A percentile compares a stretch with the other conserved stretches of the same genome.
Evolutionary conservation across 23 tunicate genomes (phyloP).

Genomic region (Trididemnum clinides): DNA sequence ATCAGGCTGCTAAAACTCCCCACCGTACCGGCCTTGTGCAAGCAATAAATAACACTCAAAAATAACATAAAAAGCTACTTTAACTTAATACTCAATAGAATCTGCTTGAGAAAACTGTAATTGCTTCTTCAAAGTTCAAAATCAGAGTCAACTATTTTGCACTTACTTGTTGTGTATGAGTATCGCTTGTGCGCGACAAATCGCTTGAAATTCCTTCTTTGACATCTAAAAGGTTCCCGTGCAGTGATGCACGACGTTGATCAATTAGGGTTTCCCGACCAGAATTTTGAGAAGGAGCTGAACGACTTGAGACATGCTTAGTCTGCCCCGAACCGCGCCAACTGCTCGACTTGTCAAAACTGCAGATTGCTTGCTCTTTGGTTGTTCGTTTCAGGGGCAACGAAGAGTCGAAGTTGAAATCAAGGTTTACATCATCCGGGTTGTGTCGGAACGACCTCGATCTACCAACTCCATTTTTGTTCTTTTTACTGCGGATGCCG

Average conservation of each 20-base stretch:
- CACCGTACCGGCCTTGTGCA: too few relatives aligned
- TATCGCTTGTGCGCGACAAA: too few relatives aligned
- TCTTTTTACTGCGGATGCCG: constrained; percentile 30
- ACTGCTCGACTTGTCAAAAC: background rate
- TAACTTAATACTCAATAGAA: too few relatives aligned
- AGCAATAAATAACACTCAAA: too few relatives aligned
- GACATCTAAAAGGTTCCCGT: background rate
- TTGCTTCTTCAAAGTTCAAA: too few relatives aligned
- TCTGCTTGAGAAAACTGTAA: too few relatives aligned
- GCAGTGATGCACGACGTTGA: constrained; percentile 15
- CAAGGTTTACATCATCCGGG: background rate
- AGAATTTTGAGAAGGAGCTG: constrained; percentile 20
- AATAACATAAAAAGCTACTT: too few relatives aligned
- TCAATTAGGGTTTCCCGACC: background rate
- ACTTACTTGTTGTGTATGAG: too few relatives aligned
- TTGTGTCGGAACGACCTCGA: constrained; percentile 45
- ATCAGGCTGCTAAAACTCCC: too few relatives aligned
- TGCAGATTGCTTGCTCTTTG: too few relatives aligned
- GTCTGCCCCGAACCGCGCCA: background rate
- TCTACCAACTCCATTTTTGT: background rate
- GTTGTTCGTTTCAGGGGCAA: background rate
- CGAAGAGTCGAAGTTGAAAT: background rate
- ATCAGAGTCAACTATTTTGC: too few relatives aligned
- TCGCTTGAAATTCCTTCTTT: background rate
- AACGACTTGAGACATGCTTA: constrained; percentile 6